Evolutionary conservation across 2,113 vertebrate species (phyloP).

Genomic region (Platichthys stellatus): DNA sequence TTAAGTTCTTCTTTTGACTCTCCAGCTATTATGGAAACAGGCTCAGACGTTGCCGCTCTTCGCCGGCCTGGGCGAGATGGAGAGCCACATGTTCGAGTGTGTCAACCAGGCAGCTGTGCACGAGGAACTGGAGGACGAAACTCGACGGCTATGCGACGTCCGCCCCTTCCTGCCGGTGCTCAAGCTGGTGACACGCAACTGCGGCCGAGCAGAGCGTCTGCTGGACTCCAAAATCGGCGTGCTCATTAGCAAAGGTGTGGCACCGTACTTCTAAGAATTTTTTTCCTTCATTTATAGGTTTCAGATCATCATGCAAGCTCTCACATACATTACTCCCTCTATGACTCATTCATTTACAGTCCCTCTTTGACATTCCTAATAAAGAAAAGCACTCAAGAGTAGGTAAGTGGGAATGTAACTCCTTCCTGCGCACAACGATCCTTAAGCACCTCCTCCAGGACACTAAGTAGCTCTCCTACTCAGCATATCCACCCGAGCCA

Average conservation of each 20-base stretch:
- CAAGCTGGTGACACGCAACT: conserved; percentile 92
- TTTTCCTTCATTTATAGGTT: not conserved
- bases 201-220: conserved; percentile 91
- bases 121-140: conserved; percentile 96
- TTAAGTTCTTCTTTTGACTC: not conserved
- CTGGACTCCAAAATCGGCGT: conserved; percentile 97
- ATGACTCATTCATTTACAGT: conserved; percentile 6
- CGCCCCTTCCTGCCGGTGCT: conserved; percentile 96
- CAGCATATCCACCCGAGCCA: conserved; percentile 19
- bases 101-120: conserved; percentile 97
- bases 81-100: conserved; percentile 97
- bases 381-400: conserved; percentile 37
- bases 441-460: conserved; percentile 25
- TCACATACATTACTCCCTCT: conserved; percentile 3
- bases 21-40: conserved; percentile 96
- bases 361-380: conserved; percentile 27
- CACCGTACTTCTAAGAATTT: not conserved
- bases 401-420: conserved; percentile 38
- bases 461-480: conserved; percentile 7
- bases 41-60: conserved; percentile 93
- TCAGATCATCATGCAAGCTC: not conserved
- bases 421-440: conserved; percentile 6
- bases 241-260: conserved; percentile 96
- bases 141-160: conserved; percentile 92
- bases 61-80: conserved; percentile 91